Evolutionary conservation across 2,888 invertebrate genomes (phyloP).

Genomic region (Asteroscopus sphinx): DNA sequence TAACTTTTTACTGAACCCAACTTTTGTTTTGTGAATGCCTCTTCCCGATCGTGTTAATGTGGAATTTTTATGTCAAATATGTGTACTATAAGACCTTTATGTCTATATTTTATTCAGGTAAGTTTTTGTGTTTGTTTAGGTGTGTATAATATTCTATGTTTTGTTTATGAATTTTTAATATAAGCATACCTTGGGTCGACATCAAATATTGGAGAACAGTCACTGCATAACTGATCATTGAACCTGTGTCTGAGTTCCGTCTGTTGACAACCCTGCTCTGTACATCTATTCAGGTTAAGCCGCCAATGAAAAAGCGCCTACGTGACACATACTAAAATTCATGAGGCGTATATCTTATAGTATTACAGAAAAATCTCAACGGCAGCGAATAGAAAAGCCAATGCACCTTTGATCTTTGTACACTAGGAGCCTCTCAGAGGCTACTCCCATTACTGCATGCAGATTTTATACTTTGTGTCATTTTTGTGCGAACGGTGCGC

Average conservation of each 20-base stretch:
- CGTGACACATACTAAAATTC: conserved; percentile 12
- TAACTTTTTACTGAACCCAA: conserved; percentile 38
- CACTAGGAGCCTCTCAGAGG: conserved; percentile 80
- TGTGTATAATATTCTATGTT: background rate
- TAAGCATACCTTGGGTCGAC: background rate
- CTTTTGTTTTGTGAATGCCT: conserved; percentile 38
- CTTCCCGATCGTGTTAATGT: conserved; percentile 32
- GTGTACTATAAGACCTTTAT: conserved; percentile 15
- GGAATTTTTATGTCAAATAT: conserved; percentile 34
- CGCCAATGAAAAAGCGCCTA: background rate
- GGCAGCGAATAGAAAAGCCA: conserved; percentile 67
- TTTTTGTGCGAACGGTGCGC: conserved; percentile 82
- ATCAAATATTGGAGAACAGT: conserved; percentile 4
- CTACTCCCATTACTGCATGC: conserved; percentile 86
- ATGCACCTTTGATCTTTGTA: conserved; percentile 81
- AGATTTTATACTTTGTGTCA: conserved; percentile 89
- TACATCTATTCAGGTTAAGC: background rate
- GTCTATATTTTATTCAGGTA: conserved; percentile 22
- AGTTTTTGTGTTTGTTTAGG: conserved; percentile 33
- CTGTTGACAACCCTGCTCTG: background rate
- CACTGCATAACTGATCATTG: background rate
- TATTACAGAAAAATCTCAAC: conserved; percentile 59
- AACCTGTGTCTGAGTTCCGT: too few relatives aligned
- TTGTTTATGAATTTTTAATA: conserved; percentile 1
- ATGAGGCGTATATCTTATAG: conserved; percentile 37